Evolutionary conservation across 2,888 invertebrate genomes (phyloP).

Genomic region (Pilophorus perplexus): DNA sequence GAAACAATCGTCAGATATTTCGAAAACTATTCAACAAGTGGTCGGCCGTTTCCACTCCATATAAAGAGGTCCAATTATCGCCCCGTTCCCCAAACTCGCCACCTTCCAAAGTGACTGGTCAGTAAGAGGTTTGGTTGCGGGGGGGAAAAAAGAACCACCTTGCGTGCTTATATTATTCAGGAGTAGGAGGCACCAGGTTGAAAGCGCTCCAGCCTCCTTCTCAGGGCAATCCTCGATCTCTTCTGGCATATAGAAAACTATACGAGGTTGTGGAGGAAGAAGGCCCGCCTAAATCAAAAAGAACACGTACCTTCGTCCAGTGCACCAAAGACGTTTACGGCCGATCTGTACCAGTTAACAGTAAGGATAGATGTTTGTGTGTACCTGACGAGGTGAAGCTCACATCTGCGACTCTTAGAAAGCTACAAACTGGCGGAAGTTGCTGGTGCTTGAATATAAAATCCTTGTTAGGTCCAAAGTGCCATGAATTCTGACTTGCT

Average conservation of each 20-base stretch:
- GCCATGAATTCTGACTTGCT: too few relatives aligned
- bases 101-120: conserved; percentile 27
- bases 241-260: conserved; percentile 8
- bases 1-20: conserved; percentile 3
- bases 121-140: too few relatives aligned
- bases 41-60: conserved; percentile 16
- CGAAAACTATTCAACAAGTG: conserved; percentile 28
- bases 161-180: conserved; percentile 33
- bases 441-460: too few relatives aligned
- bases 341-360: too few relatives aligned
- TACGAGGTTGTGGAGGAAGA: not conserved
- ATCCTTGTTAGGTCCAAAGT: too few relatives aligned
- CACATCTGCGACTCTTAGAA: too few relatives aligned
- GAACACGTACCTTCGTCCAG: conserved; percentile 22
- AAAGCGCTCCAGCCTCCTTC: not conserved
- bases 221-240: not conserved
- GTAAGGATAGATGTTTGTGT: too few relatives aligned
- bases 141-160: too few relatives aligned
- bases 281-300: conserved; percentile 31
- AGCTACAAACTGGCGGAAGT: too few relatives aligned
- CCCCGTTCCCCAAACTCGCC: conserved; percentile 4
- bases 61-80: conserved; percentile 32
- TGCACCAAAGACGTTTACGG: too few relatives aligned
- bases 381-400: too few relatives aligned
- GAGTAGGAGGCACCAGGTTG: not conserved